Evolutionary conservation across 2,113 vertebrate species (phyloP).

Genomic region (Centrocercus urophasianus): DNA sequence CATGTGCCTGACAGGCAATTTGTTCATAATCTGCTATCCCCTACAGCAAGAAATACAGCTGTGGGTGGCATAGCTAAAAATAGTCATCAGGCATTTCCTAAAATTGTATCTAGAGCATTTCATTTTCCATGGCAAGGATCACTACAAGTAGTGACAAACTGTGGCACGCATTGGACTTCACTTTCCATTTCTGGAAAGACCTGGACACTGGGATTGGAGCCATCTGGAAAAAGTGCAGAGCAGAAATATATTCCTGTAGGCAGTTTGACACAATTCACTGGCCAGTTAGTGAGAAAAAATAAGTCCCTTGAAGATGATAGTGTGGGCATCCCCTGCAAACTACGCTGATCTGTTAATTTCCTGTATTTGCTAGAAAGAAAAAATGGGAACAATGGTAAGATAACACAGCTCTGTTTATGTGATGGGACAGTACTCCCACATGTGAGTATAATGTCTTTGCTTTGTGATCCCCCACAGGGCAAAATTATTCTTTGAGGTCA

Average conservation of each 20-base stretch:
- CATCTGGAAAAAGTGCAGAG: background rate
- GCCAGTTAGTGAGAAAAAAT: background rate
- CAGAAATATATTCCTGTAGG: background rate
- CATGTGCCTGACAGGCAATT: background rate
- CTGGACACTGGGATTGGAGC: background rate
- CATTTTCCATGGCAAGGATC: background rate
- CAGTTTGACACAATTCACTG: background rate
- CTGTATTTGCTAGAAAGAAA: slow-evolving; percentile 1
- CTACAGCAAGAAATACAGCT: background rate
- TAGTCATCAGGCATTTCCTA: background rate
- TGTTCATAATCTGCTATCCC: background rate
- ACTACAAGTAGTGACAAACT: background rate
- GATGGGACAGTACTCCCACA: background rate
- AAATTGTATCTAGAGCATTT: background rate
- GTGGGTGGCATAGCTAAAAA: background rate
- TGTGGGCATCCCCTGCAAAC: background rate
- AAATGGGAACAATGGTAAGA: background rate
- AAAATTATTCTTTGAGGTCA: background rate
- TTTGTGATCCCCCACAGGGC: background rate
- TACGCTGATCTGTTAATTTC: background rate
- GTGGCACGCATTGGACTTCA: background rate
- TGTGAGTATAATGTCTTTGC: background rate
- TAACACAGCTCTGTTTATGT: background rate
- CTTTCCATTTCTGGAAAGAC: background rate
- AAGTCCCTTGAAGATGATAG: background rate